Base-by-base conservation (phyloP, 2,888 invertebrate species). In the Biston stratarius region DNA sequence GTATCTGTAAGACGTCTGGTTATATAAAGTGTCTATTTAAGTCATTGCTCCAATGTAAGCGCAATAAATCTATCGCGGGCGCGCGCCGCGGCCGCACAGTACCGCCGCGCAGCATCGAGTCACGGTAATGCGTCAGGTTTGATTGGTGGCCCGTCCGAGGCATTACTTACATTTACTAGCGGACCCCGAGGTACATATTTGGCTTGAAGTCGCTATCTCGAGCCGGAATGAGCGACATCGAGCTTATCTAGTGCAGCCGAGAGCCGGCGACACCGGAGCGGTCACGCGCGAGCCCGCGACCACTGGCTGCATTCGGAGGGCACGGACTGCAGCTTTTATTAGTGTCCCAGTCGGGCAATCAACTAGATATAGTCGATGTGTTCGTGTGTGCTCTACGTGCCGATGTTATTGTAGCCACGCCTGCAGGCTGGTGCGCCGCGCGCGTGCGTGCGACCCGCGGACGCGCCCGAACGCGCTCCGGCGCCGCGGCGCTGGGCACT, bases 101-200 rank as follows among this genome's bases (percentile, higher is more conserved):
- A 52, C 24, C 36, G 14, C 49, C 24, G 40, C 33, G 34, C 24
- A 42, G 40, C 6, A 6, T 64, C 69, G 45, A 68, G 71, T 71
- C 70, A 66, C 74, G 73, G 74, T 70, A 67, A 71, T 74, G 73
- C 71, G 66, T 74, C 72, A 62, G 40, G 63, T 71, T 69, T 76
- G 74, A 76, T 74, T 74, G 73, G 74, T 74, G 49, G 34, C 51
- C 64, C 45, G 45, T 69, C 61, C 61, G 33, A 61, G 69, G 67
- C 72, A 74, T 74, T 75, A 74, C 56, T 65, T 66, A 68, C 75
- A 75, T 72, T 75, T 75, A 73, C 72, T 64, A 63, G 59, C 24
- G 61, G 60, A 59, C 57, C 60, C 44, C 63, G 69, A 74, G 73
- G 73, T 70, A 76, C 74, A 73, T 62, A 58, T 66, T 70, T 49